phyloP scores from a whole-genome alignment of 2,113 vertebrate genomes.

The Aspiorhynchus laticeps region DNA sequence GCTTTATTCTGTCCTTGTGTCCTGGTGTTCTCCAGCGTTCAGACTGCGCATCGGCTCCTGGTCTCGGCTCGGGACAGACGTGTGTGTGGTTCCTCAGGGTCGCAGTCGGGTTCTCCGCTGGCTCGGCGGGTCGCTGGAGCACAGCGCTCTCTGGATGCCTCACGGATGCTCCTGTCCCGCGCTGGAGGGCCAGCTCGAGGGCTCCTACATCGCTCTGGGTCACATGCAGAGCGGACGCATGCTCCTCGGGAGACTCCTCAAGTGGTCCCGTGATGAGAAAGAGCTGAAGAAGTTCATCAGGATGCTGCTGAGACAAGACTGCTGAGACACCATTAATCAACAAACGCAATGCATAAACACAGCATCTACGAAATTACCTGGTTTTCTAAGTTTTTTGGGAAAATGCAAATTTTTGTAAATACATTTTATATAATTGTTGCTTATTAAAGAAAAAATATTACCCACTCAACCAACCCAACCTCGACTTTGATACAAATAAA shows the following conservation, averaged over 20 bases:
- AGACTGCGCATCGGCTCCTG: conserved; percentile 75
- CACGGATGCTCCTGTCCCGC: conserved; percentile 72
- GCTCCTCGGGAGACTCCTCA: conserved; percentile 72
- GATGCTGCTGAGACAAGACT: conserved; percentile 70
- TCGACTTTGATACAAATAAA: too few species aligned
- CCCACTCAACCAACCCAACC: too few species aligned
- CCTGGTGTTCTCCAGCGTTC: conserved; percentile 64
- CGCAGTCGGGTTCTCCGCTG: conserved; percentile 73
- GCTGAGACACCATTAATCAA: conserved; percentile 53
- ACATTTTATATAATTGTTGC: too few species aligned
- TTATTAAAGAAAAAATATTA: too few species aligned
- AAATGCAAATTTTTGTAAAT: neutral
- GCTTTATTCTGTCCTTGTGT: too few species aligned
- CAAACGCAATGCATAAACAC: neutral
- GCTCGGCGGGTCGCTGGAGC: conserved; percentile 65
- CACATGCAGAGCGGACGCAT: conserved; percentile 69
- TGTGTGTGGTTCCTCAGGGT: conserved; percentile 69
- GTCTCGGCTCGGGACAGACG: conserved; percentile 68
- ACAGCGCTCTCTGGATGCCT: conserved; percentile 74
- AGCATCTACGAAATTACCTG: neutral
- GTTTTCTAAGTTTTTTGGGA: neutral
- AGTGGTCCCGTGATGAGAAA: conserved; percentile 73
- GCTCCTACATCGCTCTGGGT: conserved; percentile 71
- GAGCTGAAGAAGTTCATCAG: conserved; percentile 78
- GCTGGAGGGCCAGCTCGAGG: conserved; percentile 60